These are phyloP conservation scores for Nymphicus hollandicus DNA, from an alignment of 2,113 vertebrate species.

Conservation along the genomic window DNA sequence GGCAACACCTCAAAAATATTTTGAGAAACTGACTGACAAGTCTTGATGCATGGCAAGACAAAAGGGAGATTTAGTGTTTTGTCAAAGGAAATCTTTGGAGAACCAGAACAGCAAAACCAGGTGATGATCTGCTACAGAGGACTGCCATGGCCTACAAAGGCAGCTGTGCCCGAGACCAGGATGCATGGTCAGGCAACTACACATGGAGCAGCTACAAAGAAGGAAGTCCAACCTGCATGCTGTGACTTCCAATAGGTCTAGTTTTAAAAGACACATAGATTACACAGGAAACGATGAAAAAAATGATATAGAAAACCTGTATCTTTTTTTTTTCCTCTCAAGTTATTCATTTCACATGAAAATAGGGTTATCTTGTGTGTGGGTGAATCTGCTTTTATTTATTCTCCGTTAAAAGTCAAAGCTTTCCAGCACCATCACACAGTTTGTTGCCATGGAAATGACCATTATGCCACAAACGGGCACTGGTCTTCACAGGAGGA, in stretches of 20 bases:
- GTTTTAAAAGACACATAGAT: neutral
- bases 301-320: neutral
- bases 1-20: neutral
- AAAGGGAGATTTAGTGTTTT: neutral
- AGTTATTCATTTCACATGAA: neutral
- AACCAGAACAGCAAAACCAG: neutral
- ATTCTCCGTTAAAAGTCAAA: neutral
- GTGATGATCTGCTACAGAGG: neutral
- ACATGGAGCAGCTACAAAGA: rapidly evolving
- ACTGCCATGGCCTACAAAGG: neutral
- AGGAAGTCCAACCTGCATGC: neutral
- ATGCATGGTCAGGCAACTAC: neutral
- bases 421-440: neutral
- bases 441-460: constrained; percentile 54
- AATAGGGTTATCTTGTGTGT: neutral
- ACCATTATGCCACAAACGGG: neutral
- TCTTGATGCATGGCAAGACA: neutral
- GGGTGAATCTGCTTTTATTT: constrained; percentile 44
- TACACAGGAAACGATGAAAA: neutral
- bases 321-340: neutral
- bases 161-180: neutral
- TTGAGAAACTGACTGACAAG: neutral
- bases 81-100: neutral
- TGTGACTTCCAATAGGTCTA: neutral
- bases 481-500: neutral